Evolutionary conservation across 2,888 invertebrate species (phyloP).

Genomic region (Mylabris sibirica): DNA sequence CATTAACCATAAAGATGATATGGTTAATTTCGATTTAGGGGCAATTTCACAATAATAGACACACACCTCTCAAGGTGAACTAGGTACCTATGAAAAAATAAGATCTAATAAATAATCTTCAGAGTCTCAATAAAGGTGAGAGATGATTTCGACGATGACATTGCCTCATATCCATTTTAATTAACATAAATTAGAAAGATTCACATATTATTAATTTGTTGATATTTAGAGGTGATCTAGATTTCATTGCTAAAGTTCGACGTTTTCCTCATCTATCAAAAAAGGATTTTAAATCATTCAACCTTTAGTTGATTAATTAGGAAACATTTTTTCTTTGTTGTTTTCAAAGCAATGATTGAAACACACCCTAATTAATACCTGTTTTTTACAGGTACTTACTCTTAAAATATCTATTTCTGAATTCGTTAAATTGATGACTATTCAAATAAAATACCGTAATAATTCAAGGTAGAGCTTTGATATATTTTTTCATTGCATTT

Average conservation of each 20-base stretch:
- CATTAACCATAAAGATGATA: constrained; percentile 24
- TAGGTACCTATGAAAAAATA: constrained; percentile 28
- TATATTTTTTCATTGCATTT: too few relatives aligned
- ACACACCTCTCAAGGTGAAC: constrained; percentile 30
- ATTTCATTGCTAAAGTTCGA: constrained; percentile 21
- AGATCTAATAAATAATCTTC: constrained; percentile 27
- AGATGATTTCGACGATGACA: constrained; percentile 24
- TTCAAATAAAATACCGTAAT: too few relatives aligned
- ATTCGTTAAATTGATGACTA: too few relatives aligned
- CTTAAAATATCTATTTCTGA: too few relatives aligned
- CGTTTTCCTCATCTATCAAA: too few relatives aligned
- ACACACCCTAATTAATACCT: background rate
- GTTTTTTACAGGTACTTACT: too few relatives aligned
- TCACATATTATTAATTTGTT: constrained; percentile 7
- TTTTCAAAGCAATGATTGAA: too few relatives aligned
- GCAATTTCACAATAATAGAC: constrained; percentile 26
- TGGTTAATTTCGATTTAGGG: constrained; percentile 31
- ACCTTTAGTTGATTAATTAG: constrained; percentile 16
- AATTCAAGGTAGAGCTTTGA: too few relatives aligned
- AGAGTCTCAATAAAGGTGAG: constrained; percentile 30
- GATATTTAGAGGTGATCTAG: constrained; percentile 24
- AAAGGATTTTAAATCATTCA: constrained; percentile 18
- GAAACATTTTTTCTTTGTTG: too few relatives aligned
- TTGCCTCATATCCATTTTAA: background rate
- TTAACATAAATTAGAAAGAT: background rate